Evolutionary conservation across 2,888 invertebrate species (phyloP).

Genomic region (Hoplodrina ambigua): DNA sequence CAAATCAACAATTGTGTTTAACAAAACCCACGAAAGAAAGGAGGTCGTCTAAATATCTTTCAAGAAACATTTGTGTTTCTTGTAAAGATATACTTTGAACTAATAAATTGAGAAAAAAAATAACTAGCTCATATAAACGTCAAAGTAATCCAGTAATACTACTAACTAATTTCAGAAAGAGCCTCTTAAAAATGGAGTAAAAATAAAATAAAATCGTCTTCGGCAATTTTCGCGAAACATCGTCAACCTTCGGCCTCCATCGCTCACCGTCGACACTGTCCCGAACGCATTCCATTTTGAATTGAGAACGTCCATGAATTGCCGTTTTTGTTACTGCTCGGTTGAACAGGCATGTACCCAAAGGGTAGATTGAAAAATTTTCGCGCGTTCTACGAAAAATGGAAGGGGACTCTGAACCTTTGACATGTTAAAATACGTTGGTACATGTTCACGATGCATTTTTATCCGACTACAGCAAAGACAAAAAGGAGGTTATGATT

Average conservation of each 20-base stretch:
- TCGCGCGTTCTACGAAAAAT: slow-evolving; percentile 60
- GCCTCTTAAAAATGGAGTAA: slow-evolving; percentile 1
- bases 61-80: no score
- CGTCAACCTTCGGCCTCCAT: slow-evolving; percentile 57
- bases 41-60: no score
- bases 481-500: no score
- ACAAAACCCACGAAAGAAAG: no score
- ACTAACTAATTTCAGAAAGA: background rate
- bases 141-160: background rate
- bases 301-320: slow-evolving; percentile 68
- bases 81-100: no score
- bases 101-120: no score
- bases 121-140: background rate
- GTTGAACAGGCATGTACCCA: slow-evolving; percentile 61
- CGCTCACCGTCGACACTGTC: slow-evolving; percentile 65
- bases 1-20: no score
- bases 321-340: slow-evolving; percentile 66
- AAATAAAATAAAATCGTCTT: slow-evolving; percentile 39
- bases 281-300: slow-evolving; percentile 68
- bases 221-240: slow-evolving; percentile 49
- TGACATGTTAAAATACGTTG: slow-evolving; percentile 11
- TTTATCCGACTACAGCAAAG: background rate
- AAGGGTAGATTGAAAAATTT: slow-evolving; percentile 69
- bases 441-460: slow-evolving; percentile 6
- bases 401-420: slow-evolving; percentile 41